Evolutionary conservation across 2,888 invertebrate species (phyloP), one percentile per base, ranked within the genome.

Genomic region (Charanyca ferruginea): DNA sequence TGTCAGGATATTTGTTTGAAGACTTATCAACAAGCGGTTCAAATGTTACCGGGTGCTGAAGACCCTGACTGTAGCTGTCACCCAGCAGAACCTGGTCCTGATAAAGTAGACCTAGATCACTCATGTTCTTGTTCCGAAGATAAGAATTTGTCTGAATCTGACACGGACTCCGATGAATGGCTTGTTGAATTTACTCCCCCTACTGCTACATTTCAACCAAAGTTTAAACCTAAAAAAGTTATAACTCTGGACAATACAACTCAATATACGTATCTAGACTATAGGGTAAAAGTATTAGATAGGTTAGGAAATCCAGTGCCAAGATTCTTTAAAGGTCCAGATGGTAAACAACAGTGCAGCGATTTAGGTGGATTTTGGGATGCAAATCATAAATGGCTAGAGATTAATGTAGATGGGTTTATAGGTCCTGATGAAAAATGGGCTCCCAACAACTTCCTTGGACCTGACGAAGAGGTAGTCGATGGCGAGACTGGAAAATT

Each of bases 161-260:
- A 92, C 61, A 94, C 94, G 0, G 95, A 95, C 73, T 90, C 87
- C 2, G 95, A 94, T 75, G 95, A 95, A 83, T 96, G 95, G 95
- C 77, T 93, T 42, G 85, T 96, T 20, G 95, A 95, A 77, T 94
- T 95, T 71, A 95, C 95, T n/a, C 95, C 95, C 8, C 95, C 95
- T 0, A 90, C 83, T 63, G 95, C 94, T 22, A 82, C 75, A 13
- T 95, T 88, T 69, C 89, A 93, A 79, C 93, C 93, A 1, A 84
- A 84, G 18, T 88, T 74, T 65, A 92, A 91, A 77, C 70, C 76
- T 2, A 93, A 92, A 78, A 94, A 92, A 83, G 53, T 91, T 22
- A 0, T 72, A 0, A 88, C 82, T 78, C 66, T 64, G 3, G 93
- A 94, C 22, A 87, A 77, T 65, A 55, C 76, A n/a, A 85, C 84